Conservation (phyloP, 2,113 vertebrate species). For the Phoenicopterus ruber region DNA sequence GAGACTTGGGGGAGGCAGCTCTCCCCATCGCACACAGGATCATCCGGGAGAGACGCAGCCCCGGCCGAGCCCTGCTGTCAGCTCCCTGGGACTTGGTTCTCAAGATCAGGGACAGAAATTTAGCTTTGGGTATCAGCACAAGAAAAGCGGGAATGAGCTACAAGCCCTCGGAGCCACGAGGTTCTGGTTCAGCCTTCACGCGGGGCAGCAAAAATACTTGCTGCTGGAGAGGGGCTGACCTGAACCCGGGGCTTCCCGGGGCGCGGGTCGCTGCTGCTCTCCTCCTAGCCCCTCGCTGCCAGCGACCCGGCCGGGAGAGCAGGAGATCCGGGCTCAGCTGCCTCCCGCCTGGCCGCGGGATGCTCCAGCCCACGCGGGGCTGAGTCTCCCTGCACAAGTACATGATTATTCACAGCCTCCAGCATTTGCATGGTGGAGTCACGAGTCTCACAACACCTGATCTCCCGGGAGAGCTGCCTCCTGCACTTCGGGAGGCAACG, state of each 20-base stretch:
- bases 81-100: neutral
- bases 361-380: slow-evolving; percentile 21
- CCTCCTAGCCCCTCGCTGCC: neutral
- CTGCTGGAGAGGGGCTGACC: neutral
- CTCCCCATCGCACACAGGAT: neutral
- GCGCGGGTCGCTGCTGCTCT: neutral
- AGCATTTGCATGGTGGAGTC: slow-evolving; percentile 55
- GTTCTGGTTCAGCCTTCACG: neutral
- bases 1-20: neutral
- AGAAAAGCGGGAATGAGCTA: neutral
- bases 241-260: accelerated
- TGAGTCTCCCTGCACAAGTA: slow-evolving; percentile 52
- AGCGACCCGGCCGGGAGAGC: neutral
- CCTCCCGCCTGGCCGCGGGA: neutral
- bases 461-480: slow-evolving; percentile 59
- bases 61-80: neutral
- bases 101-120: neutral
- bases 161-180: neutral
- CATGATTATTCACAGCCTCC: slow-evolving; percentile 56
- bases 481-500: slow-evolving; percentile 29
- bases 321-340: neutral
- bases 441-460: slow-evolving; percentile 63
- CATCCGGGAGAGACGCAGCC: neutral
- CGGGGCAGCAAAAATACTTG: neutral
- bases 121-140: neutral